Conservation (phyloP, 1,140 invertebrate genomes). For the Caerostris darwini region DNA sequence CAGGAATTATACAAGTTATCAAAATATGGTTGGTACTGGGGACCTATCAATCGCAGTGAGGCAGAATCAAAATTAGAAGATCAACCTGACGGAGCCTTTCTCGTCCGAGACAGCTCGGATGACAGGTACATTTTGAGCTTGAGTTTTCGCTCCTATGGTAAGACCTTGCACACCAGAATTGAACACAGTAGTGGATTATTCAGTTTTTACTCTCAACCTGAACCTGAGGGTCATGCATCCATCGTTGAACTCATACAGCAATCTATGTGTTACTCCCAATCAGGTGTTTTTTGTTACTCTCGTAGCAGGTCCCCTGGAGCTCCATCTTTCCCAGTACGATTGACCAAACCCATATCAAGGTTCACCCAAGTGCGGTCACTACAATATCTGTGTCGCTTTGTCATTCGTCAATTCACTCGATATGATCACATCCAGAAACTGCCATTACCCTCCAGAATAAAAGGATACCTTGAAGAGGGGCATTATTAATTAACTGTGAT, state of each 20-base stretch:
- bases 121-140: constrained; percentile 87
- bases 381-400: constrained; percentile 89
- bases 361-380: constrained; percentile 88
- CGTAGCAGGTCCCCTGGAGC: constrained; percentile 86
- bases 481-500: constrained; percentile 81
- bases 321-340: constrained; percentile 87
- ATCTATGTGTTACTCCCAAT: constrained; percentile 87
- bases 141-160: constrained; percentile 89
- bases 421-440: constrained; percentile 88
- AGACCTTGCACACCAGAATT: constrained; percentile 88
- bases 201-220: constrained; percentile 86
- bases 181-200: constrained; percentile 87
- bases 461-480: constrained; percentile 86
- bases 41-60: constrained; percentile 85
- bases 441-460: constrained; percentile 87
- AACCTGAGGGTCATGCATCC: constrained; percentile 86
- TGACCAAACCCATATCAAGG: constrained; percentile 90
- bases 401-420: constrained; percentile 88
- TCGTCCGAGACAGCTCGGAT: constrained; percentile 89
- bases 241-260: constrained; percentile 88
- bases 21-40: constrained; percentile 87
- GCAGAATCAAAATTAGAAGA: constrained; percentile 86
- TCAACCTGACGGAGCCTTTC: constrained; percentile 89
- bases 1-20: constrained; percentile 85
- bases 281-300: constrained; percentile 89